phyloP scores from a whole-genome alignment of 2,113 vertebrate species.

The Oxyura jamaicensis region DNA sequence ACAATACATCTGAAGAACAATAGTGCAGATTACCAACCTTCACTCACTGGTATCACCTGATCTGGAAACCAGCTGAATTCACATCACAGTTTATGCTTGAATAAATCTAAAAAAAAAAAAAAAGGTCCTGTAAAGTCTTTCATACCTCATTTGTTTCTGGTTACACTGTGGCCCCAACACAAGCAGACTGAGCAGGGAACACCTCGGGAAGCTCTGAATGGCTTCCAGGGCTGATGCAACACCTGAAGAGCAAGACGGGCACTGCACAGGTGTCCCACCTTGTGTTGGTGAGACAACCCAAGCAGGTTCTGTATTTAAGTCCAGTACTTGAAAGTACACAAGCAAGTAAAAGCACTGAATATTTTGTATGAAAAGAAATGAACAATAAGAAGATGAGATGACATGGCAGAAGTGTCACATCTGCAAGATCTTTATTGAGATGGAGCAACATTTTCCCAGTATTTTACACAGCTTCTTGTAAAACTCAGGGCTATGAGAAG shows the following conservation, averaged over 20 bases:
- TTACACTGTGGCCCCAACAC: neutral
- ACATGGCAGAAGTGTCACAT: neutral
- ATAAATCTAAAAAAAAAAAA: slow-evolving; percentile 26
- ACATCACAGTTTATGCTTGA: slow-evolving; percentile 22
- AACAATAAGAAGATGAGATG: neutral
- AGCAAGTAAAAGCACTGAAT: neutral
- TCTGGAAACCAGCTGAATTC: neutral
- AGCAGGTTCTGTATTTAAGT: neutral
- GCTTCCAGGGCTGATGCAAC: slow-evolving; percentile 14
- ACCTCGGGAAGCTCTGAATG: neutral
- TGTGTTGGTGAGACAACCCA: neutral
- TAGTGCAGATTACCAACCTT: neutral
- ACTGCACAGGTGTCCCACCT: neutral
- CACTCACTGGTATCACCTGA: neutral
- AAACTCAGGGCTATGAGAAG: neutral
- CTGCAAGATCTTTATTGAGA: neutral
- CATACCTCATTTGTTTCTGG: slow-evolving; percentile 26
- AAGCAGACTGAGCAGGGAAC: neutral
- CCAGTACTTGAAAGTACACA: neutral
- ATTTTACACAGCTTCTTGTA: neutral
- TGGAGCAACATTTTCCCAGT: neutral
- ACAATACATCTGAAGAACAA: slow-evolving; percentile 15
- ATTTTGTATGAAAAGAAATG: neutral
- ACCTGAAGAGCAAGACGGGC: neutral
- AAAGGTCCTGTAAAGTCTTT: slow-evolving; percentile 18